phyloP scores from a whole-genome alignment of 2,113 vertebrate species.

The Etheostoma cragini region DNA sequence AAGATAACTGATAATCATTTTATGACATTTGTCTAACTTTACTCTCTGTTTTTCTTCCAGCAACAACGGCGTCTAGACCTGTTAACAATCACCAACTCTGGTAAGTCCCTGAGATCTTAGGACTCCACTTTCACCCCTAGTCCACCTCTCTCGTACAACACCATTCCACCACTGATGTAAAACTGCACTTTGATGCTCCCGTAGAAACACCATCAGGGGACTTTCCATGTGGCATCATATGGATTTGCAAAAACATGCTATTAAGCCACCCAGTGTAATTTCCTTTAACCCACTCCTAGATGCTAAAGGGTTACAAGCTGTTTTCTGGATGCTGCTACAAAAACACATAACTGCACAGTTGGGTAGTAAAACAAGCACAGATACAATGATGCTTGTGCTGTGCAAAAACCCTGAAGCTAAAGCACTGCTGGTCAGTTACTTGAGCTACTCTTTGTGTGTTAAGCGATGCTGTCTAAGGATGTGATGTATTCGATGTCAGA shows the following conservation, averaged over 20 bases:
- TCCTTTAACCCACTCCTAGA: neutral
- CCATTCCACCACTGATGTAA: neutral
- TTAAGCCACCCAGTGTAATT: neutral
- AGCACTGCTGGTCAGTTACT: constrained; percentile 16
- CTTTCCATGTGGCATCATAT: constrained; percentile 3
- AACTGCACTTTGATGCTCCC: neutral
- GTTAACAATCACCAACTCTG: constrained; percentile 94
- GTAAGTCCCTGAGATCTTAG: constrained; percentile 85
- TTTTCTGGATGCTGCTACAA: constrained; percentile 1
- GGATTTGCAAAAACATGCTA: constrained; percentile 16
- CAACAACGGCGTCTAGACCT: constrained; percentile 96
- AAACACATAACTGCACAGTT: constrained; percentile 9
- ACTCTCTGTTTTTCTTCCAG: constrained; percentile 88
- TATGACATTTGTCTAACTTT: constrained; percentile 18
- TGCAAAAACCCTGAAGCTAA: constrained; percentile 20
- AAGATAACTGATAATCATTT: constrained; percentile 14
- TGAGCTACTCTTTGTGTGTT: neutral
- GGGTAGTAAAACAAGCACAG: neutral
- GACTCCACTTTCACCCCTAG: neutral
- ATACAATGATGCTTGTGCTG: constrained; percentile 17
- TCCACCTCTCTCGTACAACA: neutral
- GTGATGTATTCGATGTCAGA: constrained; percentile 31
- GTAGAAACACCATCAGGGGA: neutral
- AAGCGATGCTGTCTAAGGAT: constrained; percentile 11
- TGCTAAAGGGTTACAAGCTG: constrained; percentile 9